Evolutionary conservation across 2,113 vertebrate genomes (phyloP).

Genomic region (Anseranas semipalmata): DNA sequence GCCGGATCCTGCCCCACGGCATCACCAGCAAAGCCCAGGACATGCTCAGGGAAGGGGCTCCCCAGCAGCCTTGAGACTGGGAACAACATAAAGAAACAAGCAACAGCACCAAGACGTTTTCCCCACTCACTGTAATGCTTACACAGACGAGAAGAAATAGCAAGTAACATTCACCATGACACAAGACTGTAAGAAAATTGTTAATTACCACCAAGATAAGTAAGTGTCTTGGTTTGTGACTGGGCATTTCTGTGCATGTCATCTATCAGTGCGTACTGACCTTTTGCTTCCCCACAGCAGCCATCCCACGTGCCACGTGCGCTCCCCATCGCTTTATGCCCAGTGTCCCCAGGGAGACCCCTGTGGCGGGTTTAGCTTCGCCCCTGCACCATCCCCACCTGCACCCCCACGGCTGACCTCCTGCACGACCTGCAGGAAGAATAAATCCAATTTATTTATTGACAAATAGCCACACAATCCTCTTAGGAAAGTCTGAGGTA

Average conservation of each 20-base stretch:
- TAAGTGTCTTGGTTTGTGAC: not conserved
- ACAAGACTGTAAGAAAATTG: not conserved
- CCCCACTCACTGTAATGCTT: not conserved
- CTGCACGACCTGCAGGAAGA: not conserved
- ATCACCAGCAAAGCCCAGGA: accelerated
- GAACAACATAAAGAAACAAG: not conserved
- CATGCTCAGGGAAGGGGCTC: not conserved
- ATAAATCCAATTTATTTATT: not conserved
- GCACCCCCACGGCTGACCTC: not conserved
- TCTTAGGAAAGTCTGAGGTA: not conserved
- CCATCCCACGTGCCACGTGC: not conserved
- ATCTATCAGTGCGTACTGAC: not conserved
- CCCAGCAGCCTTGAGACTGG: not conserved
- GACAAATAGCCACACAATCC: not conserved
- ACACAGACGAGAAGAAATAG: not conserved
- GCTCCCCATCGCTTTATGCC: not conserved
- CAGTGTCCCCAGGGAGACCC: not conserved
- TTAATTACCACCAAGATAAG: not conserved
- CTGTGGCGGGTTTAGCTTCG: not conserved
- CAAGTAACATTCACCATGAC: not conserved
- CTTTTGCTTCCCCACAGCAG: not conserved
- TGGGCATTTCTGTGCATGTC: not conserved
- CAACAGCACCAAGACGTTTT: not conserved
- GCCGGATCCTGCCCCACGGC: accelerated
- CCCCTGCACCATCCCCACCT: not conserved